Base-by-base conservation (phyloP, 2,113 vertebrate genomes). In the Brachypteracias leptosomus region DNA sequence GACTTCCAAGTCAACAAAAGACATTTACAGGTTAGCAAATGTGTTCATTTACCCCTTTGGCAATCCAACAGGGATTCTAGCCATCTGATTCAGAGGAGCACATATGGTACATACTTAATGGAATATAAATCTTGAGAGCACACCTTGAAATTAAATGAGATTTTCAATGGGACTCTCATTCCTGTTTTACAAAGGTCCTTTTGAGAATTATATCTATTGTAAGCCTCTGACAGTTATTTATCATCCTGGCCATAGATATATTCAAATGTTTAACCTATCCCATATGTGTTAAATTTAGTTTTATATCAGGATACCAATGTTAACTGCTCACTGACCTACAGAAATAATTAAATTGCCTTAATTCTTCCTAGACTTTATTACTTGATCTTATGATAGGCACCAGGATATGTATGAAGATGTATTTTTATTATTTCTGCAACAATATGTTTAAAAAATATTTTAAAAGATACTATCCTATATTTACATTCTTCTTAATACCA, bases 21-120 rank as follows among this genome's bases (percentile, higher is more conserved):
- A 89, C 87, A 87, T 89, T 95, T 82, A 91, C 89, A 82, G 94
- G 93, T 95, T 95, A 96, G 91, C 58, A 82, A 95, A 95, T 88
- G 74, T 62, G 91, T 82, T 95, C 61, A 88, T 89, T 91, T 96
- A n/a, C 81, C 79, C 70, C 81, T 88, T 66, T 88, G 84, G 89
- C 85, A 94, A 94, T 96, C 88, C 93, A 93, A 1, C 0, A 6
- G 89, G 87, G 91, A 95, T 73, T 93, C 85, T 49, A 75, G 81
- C 91, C 89, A 82, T 91, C 94, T 95, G 91, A 96, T 96, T 89
- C 93, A 96, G 74, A 89, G 93, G 72, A 85, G 91, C 95, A 96
- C 96, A 96, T 96, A 96, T 96, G 95, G 91, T 93, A 95, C 96
- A 93, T 85, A 95, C 89, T 95, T 94, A 97, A 96, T 85, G 67